Percentiles rank a stretch among this genome's conserved stretches.
phyloP scores from a whole-genome alignment of 2,113 vertebrate species.

The Verasper variegatus region DNA sequence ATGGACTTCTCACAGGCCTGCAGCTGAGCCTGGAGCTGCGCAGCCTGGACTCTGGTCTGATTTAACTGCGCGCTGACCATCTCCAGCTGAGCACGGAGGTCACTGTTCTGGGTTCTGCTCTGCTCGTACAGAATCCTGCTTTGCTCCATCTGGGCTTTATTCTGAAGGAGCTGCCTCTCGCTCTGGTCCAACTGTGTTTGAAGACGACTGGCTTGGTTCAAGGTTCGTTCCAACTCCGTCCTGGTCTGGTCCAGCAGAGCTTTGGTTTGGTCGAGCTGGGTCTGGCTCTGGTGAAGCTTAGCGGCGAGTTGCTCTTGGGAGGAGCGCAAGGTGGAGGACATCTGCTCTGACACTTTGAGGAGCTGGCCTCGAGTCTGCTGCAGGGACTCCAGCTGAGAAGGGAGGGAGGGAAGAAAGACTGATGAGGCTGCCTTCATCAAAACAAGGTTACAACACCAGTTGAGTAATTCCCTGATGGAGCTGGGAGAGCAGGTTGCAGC shows the following conservation, averaged over 20 bases:
- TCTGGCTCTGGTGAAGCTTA: slow-evolving; percentile 79
- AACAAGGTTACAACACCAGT: neutral
- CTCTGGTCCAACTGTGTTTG: slow-evolving; percentile 77
- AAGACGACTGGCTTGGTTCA: slow-evolving; percentile 33
- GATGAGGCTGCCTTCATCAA: neutral
- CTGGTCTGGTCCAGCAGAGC: slow-evolving; percentile 74
- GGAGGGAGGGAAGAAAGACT: neutral
- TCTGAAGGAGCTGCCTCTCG: slow-evolving; percentile 76
- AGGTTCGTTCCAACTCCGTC: slow-evolving; percentile 22
- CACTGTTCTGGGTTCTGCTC: slow-evolving; percentile 75
- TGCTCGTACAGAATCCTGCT: slow-evolving; percentile 63
- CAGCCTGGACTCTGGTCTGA: slow-evolving; percentile 68
- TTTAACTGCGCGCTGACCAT: slow-evolving; percentile 76
- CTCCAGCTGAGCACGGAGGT: slow-evolving; percentile 74
- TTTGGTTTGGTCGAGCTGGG: slow-evolving; percentile 64
- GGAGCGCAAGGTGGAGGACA: slow-evolving; percentile 80
- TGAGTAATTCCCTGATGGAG: neutral
- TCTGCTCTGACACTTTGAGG: slow-evolving; percentile 81
- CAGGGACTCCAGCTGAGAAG: slow-evolving; percentile 76
- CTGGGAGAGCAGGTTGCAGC: no score
- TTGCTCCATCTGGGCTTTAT: slow-evolving; percentile 54
- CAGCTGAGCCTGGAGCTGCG: slow-evolving; percentile 81
- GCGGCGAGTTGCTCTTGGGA: slow-evolving; percentile 84
- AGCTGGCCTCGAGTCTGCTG: slow-evolving; percentile 82
- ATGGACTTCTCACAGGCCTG: slow-evolving; percentile 79